Base-by-base conservation (phyloP, 2,797 vertebrate species). In the Galago senegalensis region DNA sequence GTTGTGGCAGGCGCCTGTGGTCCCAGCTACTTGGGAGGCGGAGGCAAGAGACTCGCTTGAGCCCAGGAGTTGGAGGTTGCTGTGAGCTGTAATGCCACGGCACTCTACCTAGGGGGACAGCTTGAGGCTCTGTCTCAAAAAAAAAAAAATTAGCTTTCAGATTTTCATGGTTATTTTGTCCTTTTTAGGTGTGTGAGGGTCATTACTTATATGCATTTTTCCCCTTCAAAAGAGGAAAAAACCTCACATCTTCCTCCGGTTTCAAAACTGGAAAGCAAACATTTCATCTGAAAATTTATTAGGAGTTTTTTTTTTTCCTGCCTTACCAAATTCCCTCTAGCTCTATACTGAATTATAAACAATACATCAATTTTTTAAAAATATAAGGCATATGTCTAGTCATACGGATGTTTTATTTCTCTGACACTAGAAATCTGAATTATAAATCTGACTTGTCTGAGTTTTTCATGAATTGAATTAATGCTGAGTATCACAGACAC, bases 161-260 rank as follows among this genome's bases (percentile, higher is more conserved):
- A 53, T 65, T 90, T 94, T 88, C 61, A 63, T 27, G 49, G 49
- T 69, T 77, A 29, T 84, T 95, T 94, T 56, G 82, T 61, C 27
- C 27, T 34, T 67, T 89, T 87, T 67, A 43, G 20, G 49, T 49
- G 13, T 53, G 53, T 46, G 40, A 40, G 37, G 16, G n/a, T 21
- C 43, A 63, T 72, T 96, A 18, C 56, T 94, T 94, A 53, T 70
- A 96, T 49, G 53, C 79, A 16, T n/a, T 75, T 65, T 65, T 34
- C 8, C 65, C 12, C 31, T 87, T 88, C 58, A 34, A 85, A 75
- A 75, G 34, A 77, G 18, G 63, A 80, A 69, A 70, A 34, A 43
- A 27, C 4, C 7, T 8, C 29, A 18, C 17, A 3, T 18, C 31
- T 34, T 31, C 13, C 11, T 65, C 21, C n/a, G 83, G 61, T 86